phyloP scores from a whole-genome alignment of 2,888 invertebrate species.

The Lypha dubia region DNA sequence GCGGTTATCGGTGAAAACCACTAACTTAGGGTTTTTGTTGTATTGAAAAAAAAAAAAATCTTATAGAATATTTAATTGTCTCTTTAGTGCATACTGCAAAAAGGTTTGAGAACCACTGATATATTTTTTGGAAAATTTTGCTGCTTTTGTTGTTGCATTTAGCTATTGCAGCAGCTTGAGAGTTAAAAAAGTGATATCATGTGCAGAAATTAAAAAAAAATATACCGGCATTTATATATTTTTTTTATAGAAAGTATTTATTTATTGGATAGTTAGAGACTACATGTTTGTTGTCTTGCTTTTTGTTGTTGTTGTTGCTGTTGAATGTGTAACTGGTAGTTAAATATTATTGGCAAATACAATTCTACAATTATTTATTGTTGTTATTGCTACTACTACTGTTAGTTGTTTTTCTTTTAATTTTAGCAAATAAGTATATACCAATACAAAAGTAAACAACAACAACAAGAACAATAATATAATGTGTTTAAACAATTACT shows the following conservation, averaged over 20 bases:
- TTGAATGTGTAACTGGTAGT: constrained; percentile 50
- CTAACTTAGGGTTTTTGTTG: too few relatives aligned
- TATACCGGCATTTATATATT: constrained; percentile 57
- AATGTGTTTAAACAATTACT: constrained; percentile 58
- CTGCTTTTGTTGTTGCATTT: constrained; percentile 10
- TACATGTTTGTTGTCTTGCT: constrained; percentile 16
- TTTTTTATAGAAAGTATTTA: constrained; percentile 57
- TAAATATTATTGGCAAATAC: constrained; percentile 62
- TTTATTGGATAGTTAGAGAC: constrained; percentile 29
- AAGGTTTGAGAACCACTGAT: constrained; percentile 36
- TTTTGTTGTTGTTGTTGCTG: constrained; percentile 35
- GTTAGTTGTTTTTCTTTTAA: constrained; percentile 1
- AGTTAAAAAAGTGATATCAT: constrained; percentile 46
- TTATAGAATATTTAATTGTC: too few relatives aligned
- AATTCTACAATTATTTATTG: constrained; percentile 24
- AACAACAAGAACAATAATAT: constrained; percentile 12
- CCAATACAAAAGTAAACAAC: constrained; percentile 26
- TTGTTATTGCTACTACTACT: background rate
- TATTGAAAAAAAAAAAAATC: too few relatives aligned
- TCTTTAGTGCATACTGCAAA: background rate
- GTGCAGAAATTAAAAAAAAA: constrained; percentile 38
- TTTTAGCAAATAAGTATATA: constrained; percentile 7
- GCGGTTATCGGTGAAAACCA: too few relatives aligned
- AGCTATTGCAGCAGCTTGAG: constrained; percentile 32
- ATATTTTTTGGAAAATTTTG: background rate